phyloP scores from a whole-genome alignment of 2,797 vertebrate species.

The Melanotaenia pygmaea region DNA sequence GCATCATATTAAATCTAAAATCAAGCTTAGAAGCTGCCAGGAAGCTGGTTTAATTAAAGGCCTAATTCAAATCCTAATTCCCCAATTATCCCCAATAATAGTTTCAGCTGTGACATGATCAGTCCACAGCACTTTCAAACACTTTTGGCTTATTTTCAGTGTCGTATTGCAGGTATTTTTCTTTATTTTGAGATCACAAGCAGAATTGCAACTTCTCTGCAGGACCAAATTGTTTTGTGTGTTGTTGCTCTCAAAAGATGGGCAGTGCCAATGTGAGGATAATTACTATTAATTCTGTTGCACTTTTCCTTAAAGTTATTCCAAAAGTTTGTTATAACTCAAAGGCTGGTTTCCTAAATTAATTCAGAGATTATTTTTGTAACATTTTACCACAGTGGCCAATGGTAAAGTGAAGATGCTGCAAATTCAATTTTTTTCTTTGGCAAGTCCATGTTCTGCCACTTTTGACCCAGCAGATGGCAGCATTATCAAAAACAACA shows the following conservation, averaged over 20 bases:
- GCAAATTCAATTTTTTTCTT: background rate
- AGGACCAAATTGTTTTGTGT: too few species aligned
- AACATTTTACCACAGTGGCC: background rate
- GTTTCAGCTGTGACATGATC: conserved; percentile 7
- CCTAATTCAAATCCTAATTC: background rate
- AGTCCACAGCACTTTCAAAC: conserved; percentile 6
- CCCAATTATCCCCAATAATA: background rate
- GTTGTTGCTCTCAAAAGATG: too few species aligned
- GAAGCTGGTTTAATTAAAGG: background rate
- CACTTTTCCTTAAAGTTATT: too few species aligned
- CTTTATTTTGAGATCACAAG: too few species aligned
- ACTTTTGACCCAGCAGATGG: conserved; percentile 48
- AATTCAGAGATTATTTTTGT: background rate
- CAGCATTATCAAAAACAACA: conserved; percentile 13
- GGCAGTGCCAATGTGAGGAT: too few species aligned
- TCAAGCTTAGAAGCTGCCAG: background rate
- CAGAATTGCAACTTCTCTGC: too few species aligned
- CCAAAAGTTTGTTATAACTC: too few species aligned
- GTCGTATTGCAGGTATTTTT: too few species aligned
- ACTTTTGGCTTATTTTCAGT: background rate
- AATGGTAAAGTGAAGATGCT: background rate
- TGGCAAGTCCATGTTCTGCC: background rate
- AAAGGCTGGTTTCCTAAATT: background rate
- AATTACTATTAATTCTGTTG: too few species aligned
- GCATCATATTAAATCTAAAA: background rate